These are phyloP conservation scores for Vanessa tameamea DNA, from an alignment of 1,140 invertebrate genomes.

Conservation along the genomic window DNA sequence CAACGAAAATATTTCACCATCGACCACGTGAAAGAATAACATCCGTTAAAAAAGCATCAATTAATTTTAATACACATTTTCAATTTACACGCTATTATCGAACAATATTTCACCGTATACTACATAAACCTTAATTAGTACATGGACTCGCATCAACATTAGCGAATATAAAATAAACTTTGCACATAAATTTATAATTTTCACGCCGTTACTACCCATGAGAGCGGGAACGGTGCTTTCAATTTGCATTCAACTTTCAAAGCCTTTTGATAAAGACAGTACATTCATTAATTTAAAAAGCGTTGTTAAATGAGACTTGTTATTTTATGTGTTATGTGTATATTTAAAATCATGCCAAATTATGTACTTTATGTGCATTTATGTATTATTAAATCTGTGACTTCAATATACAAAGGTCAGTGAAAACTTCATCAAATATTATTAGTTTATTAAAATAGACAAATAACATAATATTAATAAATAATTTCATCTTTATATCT, in stretches of 20 bases:
- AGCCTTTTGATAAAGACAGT: constrained; percentile 35
- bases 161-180: constrained; percentile 46
- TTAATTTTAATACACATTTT: constrained; percentile 15
- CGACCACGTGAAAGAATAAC: not conserved
- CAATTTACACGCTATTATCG: constrained; percentile 19
- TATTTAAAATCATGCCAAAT: not conserved
- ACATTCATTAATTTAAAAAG: constrained; percentile 35
- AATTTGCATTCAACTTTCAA: constrained; percentile 40
- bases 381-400: too few species aligned
- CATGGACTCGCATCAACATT: constrained; percentile 40
- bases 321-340: constrained; percentile 18
- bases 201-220: constrained; percentile 40
- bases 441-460: too few species aligned
- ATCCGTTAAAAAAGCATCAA: constrained; percentile 4
- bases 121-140: constrained; percentile 41
- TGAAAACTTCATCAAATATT: too few species aligned
- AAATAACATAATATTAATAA: too few species aligned
- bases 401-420: too few species aligned
- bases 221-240: constrained; percentile 40
- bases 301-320: constrained; percentile 28
- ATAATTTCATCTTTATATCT: too few species aligned
- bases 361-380: too few species aligned
- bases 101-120: constrained; percentile 27
- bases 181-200: constrained; percentile 52
- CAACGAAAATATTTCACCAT: not conserved